Evolutionary conservation across 2,888 invertebrate genomes (phyloP), one percentile per base, ranked within the genome.

Genomic region (Yponomeuta cagnagella): DNA sequence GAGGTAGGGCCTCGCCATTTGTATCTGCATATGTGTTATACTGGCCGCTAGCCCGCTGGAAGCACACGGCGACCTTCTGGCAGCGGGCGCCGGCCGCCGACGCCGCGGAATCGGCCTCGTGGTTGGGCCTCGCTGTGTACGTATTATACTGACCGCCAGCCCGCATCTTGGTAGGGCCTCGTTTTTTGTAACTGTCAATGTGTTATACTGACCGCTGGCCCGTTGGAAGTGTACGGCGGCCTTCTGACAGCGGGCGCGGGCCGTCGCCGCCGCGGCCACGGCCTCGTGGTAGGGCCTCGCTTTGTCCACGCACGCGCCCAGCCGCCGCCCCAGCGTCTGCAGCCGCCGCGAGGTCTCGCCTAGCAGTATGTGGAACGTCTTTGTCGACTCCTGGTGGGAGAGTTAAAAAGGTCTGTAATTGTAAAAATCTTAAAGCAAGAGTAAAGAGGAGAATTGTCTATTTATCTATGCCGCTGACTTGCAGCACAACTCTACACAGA

Each of bases 241-340:
- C 78, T 95, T 95, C 85, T 98, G 97, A 79, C 98, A 98, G 80
- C 98, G 97, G 48, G 95, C 93, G 79, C 95, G 94, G 9, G 98
- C 97, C 79, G 94, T 93, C 71, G 95, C 94, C 0, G 97, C 96
- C 52, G 95, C 93, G 71, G 95, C 95, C 72, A 96, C 88, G 0
- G 98, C 95, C 76, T 98, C 97, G 88, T 97, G 97, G 87, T 97
- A 98, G 6, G 97, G 97, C 74, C 98, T 92, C 1, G 98, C 97
- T 83, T 96, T 96, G 81, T 97, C 96, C 75, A 98, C 97, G 80
- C 96, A 97, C 72, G 94, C 94, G 15, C 98, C 98, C 71, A 97
- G 89, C 81, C 97, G 96, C 81, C 96, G 96, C 1, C 96, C 95
- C 78, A 98, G 92, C 71, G 95, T 92, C 79, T 97, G 97, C 73